These are phyloP conservation scores for Tachina fera DNA, from an alignment of 2,888 invertebrate species.

Conservation along the genomic window DNA sequence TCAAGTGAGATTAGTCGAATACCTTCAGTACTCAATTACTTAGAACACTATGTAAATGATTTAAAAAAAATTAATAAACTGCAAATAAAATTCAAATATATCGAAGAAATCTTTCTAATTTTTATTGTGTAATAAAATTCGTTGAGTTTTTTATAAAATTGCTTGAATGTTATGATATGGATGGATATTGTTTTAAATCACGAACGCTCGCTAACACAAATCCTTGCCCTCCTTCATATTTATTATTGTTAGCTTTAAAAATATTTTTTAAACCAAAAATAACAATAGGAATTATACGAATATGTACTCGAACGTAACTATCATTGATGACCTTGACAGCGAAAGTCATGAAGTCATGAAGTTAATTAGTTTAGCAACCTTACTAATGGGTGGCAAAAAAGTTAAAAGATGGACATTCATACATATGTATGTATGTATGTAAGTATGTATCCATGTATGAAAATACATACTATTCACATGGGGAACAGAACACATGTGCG, in stretches of 20 bases:
- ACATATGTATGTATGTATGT: no score
- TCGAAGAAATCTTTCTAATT: no score
- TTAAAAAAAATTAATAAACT: no score
- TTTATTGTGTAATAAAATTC: no score
- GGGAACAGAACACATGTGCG: background rate
- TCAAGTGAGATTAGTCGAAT: no score
- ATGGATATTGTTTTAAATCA: no score
- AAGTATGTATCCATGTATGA: background rate
- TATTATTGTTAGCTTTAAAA: slow-evolving; percentile 39
- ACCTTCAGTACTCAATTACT: no score
- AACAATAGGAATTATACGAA: slow-evolving; percentile 33
- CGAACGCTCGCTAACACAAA: background rate
- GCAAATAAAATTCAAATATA: no score
- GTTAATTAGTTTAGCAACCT: slow-evolving; percentile 75
- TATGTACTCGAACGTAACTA: slow-evolving; percentile 7
- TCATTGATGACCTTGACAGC: slow-evolving; percentile 58
- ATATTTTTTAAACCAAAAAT: slow-evolving; percentile 34
- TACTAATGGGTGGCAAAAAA: slow-evolving; percentile 15
- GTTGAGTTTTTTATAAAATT: no score
- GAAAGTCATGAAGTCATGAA: slow-evolving; percentile 73
- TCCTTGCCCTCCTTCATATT: slow-evolving; percentile 36
- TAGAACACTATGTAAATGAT: no score
- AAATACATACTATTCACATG: slow-evolving; percentile 15
- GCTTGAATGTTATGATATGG: no score
- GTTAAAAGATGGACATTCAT: background rate